Conservation (phyloP, 2,113 vertebrate genomes). For the Heterocephalus glaber region DNA sequence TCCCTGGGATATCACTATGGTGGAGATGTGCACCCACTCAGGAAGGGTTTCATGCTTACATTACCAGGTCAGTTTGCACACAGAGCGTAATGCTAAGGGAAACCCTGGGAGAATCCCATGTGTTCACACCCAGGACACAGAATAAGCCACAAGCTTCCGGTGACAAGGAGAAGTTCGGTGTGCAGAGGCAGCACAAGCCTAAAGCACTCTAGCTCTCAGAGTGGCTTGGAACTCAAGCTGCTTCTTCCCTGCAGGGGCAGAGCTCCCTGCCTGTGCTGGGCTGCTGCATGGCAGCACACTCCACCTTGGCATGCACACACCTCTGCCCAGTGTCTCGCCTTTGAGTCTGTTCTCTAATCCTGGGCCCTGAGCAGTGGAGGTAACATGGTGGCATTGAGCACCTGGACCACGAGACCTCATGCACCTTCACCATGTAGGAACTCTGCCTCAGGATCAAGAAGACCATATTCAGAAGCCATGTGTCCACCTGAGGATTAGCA, state of each 20-base stretch:
- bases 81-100: neutral
- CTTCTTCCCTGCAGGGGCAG: too few species aligned
- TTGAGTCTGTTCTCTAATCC: neutral
- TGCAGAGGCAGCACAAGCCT: neutral
- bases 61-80: too few species aligned
- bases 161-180: too few species aligned
- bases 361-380: neutral
- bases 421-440: neutral
- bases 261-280: neutral
- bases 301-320: accelerated
- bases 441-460: too few species aligned
- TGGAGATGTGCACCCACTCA: neutral
- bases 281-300: accelerated
- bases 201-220: too few species aligned
- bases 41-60: neutral
- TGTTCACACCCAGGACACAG: neutral
- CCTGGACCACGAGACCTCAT: too few species aligned
- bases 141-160: neutral
- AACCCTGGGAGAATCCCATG: neutral
- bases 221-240: neutral
- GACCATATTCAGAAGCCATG: accelerated
- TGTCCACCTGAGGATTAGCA: accelerated
- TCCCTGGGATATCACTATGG: neutral
- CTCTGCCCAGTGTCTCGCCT: neutral
- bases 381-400: neutral